phyloP scores from a whole-genome alignment of 2,888 invertebrate genomes.

The Parthenolecanium corni region DNA sequence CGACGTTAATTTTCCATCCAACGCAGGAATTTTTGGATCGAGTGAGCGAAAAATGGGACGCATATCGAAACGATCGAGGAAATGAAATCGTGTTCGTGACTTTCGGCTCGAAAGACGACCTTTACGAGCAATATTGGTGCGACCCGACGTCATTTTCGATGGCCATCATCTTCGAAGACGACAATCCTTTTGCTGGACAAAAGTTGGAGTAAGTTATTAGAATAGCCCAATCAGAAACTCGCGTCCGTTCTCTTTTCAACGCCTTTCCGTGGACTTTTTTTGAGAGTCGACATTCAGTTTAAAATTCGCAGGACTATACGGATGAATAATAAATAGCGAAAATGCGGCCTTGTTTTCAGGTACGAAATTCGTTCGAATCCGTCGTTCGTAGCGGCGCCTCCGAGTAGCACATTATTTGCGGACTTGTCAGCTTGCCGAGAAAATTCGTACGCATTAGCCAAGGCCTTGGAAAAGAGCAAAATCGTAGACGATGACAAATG shows the following conservation, averaged over 20 bases:
- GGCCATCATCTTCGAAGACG: slow-evolving; percentile 53
- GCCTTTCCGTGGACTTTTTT: no score
- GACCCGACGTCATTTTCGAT: slow-evolving; percentile 55
- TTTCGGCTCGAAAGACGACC: slow-evolving; percentile 52
- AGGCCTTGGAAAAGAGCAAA: slow-evolving; percentile 43
- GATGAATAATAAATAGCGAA: no score
- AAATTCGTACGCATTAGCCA: slow-evolving; percentile 47
- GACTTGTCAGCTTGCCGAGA: slow-evolving; percentile 59
- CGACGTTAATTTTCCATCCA: no score
- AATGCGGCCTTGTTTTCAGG: slow-evolving; percentile 41
- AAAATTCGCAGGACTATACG: no score
- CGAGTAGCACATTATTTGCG: slow-evolving; percentile 52
- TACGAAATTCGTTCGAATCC: slow-evolving; percentile 65
- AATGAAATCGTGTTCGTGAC: slow-evolving; percentile 50
- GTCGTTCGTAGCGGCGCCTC: slow-evolving; percentile 51
- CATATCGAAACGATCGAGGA: not conserved
- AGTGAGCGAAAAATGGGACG: slow-evolving; percentile 10
- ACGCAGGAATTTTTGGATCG: slow-evolving; percentile 3
- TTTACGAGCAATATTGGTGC: slow-evolving; percentile 56
- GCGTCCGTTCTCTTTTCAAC: no score
- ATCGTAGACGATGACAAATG: slow-evolving; percentile 53
- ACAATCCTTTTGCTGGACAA: slow-evolving; percentile 37
- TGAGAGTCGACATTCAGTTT: no score
- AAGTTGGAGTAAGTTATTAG: slow-evolving; percentile 43
- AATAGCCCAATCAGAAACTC: not conserved